Base-by-base conservation (phyloP, 2,113 vertebrate species). In the Anolis carolinensis region DNA sequence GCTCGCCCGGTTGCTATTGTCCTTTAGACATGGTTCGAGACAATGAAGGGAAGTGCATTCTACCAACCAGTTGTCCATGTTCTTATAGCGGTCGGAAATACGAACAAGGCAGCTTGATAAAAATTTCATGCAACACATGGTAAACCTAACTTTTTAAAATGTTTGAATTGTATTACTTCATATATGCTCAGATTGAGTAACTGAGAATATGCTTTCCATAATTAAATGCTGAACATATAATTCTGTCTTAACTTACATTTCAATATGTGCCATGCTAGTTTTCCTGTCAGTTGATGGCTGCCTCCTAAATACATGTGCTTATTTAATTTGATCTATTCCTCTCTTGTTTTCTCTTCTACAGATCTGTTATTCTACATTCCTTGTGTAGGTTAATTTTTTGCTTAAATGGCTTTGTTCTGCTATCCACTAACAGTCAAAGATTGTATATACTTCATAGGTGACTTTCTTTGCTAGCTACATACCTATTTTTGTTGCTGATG, bases 1-100 rank as follows among this genome's bases (percentile, higher is more conserved):
- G 95, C 89, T 92, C 86, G 71, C 91, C 90, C 52, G 95, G 95
- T 59, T 96, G 95, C 88, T 95, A 91, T 73, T 96, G 95, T 86
- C 92, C 93, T 13, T 50, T 70, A 68, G 89, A 91, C 80, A 92
- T 93, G 93, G 93, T 95, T 79, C 87, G 93, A 63, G 90, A 95
- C 75, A 93, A 92, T 36, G 87, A 90, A 77, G 93, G 94, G 21
- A 74, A 86, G 9, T 96, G 95, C 81, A 85, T 95, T 30, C 44
- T 73, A 59, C 90, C 93, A 55, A 84, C 92, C 11, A 90, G 93
- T 23, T 96, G 95, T 10, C 94, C 95, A 0, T 96, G 95, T 70
- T 88, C 89, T 55, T 94, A 92, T 74, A 95, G 92, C 63, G 94
- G 94, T 78, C 73, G 14, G 70, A 93, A 93, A 50, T 94, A 95